Evolutionary conservation across 2,888 invertebrate genomes (phyloP).

Genomic region (Synergus gifuensis): DNA sequence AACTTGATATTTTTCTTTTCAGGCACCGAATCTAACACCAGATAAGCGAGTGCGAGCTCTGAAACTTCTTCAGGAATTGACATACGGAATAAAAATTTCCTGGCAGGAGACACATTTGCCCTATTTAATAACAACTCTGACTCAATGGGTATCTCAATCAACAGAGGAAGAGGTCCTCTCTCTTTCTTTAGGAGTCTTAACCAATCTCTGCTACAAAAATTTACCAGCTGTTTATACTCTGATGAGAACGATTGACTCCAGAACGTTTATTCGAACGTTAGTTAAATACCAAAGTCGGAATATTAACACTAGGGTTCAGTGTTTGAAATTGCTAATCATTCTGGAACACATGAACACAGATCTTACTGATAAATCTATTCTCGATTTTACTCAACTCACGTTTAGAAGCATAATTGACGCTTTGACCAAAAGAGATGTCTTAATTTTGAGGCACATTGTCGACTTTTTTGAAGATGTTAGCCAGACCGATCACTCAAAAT

Average conservation of each 20-base stretch:
- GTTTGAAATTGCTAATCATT: conserved; percentile 80
- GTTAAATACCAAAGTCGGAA: conserved; percentile 79
- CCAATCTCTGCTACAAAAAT: conserved; percentile 90
- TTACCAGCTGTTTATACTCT: conserved; percentile 86
- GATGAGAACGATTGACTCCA: conserved; percentile 85
- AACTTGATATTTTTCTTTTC: conserved; percentile 4
- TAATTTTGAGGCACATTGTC: conserved; percentile 79
- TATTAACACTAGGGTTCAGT: conserved; percentile 78
- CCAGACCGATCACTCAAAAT: conserved; percentile 71
- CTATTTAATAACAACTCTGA: conserved; percentile 83
- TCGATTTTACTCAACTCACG: conserved; percentile 78
- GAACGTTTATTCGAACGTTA: conserved; percentile 83
- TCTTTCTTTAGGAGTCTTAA: conserved; percentile 84
- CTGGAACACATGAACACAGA: conserved; percentile 79
- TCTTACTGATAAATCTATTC: conserved; percentile 78
- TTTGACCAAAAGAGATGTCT: conserved; percentile 76
- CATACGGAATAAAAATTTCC: conserved; percentile 87
- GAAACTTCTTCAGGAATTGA: conserved; percentile 86
- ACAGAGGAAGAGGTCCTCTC: conserved; percentile 78
- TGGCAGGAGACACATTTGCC: conserved; percentile 90
- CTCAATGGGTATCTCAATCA: conserved; percentile 82
- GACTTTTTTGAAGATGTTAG: conserved; percentile 80
- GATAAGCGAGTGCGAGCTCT: conserved; percentile 84
- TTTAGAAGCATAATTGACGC: conserved; percentile 79
- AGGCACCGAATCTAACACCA: conserved; percentile 78